These are phyloP conservation scores for Gavia stellata DNA, from an alignment of 2,113 vertebrate genomes.

Conservation along the genomic window DNA sequence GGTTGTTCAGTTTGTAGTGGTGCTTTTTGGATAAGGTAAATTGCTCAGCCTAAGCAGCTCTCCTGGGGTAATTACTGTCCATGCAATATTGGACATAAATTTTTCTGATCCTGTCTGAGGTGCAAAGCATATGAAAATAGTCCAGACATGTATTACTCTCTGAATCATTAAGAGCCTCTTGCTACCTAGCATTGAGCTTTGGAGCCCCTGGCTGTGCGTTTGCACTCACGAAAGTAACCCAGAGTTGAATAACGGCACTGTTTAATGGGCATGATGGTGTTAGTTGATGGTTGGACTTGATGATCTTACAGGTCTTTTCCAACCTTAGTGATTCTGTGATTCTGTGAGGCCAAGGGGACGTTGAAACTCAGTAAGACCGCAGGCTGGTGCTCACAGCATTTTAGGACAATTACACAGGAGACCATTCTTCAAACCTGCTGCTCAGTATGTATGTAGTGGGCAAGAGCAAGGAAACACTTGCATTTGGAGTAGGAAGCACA, in stretches of 20 bases:
- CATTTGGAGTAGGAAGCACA: background rate
- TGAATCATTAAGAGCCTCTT: background rate
- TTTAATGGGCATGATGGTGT: no score
- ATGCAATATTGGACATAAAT: background rate
- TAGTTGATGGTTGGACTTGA: no score
- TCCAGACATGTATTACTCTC: fast-evolving
- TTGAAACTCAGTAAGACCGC: background rate
- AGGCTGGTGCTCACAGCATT: background rate
- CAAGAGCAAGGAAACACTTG: background rate
- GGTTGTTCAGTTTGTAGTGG: background rate
- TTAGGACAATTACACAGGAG: background rate
- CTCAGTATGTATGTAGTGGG: background rate
- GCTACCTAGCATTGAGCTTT: background rate
- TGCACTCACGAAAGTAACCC: background rate
- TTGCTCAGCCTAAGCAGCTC: background rate
- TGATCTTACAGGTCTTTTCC: no score
- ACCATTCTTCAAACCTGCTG: background rate
- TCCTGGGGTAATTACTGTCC: background rate
- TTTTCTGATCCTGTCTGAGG: background rate
- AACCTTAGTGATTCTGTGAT: no score
- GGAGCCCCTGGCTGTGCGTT: background rate
- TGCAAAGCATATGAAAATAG: background rate
- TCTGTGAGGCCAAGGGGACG: background rate
- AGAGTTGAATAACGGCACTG: background rate
- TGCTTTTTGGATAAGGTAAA: background rate